Conservation (phyloP, 2,888 invertebrate species). For the Nomada fucata region DNA sequence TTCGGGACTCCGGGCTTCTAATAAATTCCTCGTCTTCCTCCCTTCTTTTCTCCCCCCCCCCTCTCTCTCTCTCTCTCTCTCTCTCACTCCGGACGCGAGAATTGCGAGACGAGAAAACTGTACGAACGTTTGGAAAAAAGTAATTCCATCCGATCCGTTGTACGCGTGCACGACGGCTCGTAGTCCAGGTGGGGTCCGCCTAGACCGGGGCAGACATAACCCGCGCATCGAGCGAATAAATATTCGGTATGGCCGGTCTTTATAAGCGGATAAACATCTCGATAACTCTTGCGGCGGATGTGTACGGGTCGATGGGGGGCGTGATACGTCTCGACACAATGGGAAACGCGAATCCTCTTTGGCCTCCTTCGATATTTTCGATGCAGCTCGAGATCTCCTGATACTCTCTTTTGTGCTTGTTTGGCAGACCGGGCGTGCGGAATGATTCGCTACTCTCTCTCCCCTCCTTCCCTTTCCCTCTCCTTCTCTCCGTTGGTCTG, state of each 20-base stretch:
- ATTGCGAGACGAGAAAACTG: neutral
- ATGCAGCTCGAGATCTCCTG: slow-evolving; percentile 47
- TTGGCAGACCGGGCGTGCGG: slow-evolving; percentile 46
- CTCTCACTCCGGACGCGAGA: too few species aligned
- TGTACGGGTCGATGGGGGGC: slow-evolving; percentile 37
- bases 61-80: too few species aligned
- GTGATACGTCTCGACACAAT: slow-evolving; percentile 63
- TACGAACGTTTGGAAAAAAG: neutral
- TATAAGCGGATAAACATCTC: slow-evolving; percentile 77
- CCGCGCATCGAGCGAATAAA: slow-evolving; percentile 64
- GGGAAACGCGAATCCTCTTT: slow-evolving; percentile 59
- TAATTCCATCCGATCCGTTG: too few species aligned
- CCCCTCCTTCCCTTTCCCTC: too few species aligned
- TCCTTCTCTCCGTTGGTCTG: slow-evolving; percentile 9
- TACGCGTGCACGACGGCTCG: slow-evolving; percentile 18
- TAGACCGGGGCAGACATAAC: neutral
- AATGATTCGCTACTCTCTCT: slow-evolving; percentile 32
- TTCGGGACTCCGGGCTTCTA: neutral
- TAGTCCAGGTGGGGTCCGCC: too few species aligned
- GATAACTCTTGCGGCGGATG: slow-evolving; percentile 69
- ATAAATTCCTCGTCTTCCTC: too few species aligned
- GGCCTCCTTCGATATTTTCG: slow-evolving; percentile 48
- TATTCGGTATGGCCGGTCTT: slow-evolving; percentile 70
- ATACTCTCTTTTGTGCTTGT: slow-evolving; percentile 46
- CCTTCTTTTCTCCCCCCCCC: too few species aligned